These are phyloP conservation scores for Alcis repandata DNA, from an alignment of 2,888 invertebrate species.

Conservation along the genomic window DNA sequence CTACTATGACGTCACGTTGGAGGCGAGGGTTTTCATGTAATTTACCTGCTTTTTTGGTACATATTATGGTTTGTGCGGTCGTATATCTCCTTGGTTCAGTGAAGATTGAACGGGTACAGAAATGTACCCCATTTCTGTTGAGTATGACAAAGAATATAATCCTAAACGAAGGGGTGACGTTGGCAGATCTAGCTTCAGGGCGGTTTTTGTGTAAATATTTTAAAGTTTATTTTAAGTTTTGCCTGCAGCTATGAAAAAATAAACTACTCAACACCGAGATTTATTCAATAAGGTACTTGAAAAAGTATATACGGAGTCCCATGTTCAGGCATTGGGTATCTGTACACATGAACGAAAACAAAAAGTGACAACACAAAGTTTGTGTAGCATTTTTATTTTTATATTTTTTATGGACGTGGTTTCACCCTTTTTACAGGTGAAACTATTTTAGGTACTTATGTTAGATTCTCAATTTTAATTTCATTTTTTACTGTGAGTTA, in stretches of 20 bases:
- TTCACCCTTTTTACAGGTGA: no score
- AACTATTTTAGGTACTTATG: no score
- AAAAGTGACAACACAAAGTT: no score
- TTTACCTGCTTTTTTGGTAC: constrained; percentile 66
- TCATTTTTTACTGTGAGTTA: no score
- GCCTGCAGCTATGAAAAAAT: not conserved
- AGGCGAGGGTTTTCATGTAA: constrained; percentile 63
- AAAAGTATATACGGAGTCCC: no score
- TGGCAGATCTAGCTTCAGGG: not conserved
- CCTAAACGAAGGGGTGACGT: constrained; percentile 21
- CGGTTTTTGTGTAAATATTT: constrained; percentile 9
- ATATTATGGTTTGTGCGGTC: constrained; percentile 70
- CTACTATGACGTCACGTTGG: constrained; percentile 70
- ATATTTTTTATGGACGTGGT: no score
- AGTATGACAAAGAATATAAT: constrained; percentile 43
- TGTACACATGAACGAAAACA: no score
- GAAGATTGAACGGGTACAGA: constrained; percentile 72
- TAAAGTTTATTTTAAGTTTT: not conserved
- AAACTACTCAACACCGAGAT: not conserved
- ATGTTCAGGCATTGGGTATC: no score
- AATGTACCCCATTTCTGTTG: constrained; percentile 54
- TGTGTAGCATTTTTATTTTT: no score
- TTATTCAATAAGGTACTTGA: no score
- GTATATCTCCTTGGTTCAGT: constrained; percentile 74
- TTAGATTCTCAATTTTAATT: no score